Evolutionary conservation across 2,113 vertebrate species (phyloP), one percentile per base, ranked within the genome.

Genomic region (Clarias gariepinus): DNA sequence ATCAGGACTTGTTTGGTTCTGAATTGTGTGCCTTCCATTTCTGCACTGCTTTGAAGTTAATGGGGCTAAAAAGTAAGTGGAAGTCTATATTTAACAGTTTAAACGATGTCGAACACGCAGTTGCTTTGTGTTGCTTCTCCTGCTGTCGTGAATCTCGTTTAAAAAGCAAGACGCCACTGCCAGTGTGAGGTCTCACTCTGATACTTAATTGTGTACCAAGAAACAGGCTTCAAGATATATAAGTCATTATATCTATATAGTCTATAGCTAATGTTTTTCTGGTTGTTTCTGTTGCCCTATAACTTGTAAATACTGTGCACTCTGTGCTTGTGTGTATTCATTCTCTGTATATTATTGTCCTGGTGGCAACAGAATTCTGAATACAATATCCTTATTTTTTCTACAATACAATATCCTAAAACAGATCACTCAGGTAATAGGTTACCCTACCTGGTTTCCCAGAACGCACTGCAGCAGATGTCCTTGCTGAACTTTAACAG

Each of bases 41-140:
- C 19, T 30, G 16, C 18, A 16, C 47, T 77, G 73, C 15, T 28
- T 10, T 78, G 52, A 57, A 57, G n/a, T 57, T 78, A 78, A 78
- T 57, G 76, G 10, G 4, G n/a, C 76, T 78, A 78, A 58, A 79
- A 79, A 33, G 77, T 79, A 79, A 79, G 47, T 60, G n/a, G 28
- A 80, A 60, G 57, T 80, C 78, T 80, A 61, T 80, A 80, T 36
- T 80, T 81, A 61, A 36, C 55, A 80, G 77, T 60, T 36, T 25
- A 36, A 60, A 33, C 25, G 30, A 61, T 81, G 11, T 23, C 4
- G 21, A 80, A 80, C 57, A 61, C 30, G 60, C 16, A 21, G 78
- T 80, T 21, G 57, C 76, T 30, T 58, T 57, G 47, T 33, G 57
- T 61, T n/a, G 78, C 78, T 36, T 41, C 21, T 18, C 30, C 78